Conservation (phyloP, 2,888 invertebrate species). For the Sipha maydis region DNA sequence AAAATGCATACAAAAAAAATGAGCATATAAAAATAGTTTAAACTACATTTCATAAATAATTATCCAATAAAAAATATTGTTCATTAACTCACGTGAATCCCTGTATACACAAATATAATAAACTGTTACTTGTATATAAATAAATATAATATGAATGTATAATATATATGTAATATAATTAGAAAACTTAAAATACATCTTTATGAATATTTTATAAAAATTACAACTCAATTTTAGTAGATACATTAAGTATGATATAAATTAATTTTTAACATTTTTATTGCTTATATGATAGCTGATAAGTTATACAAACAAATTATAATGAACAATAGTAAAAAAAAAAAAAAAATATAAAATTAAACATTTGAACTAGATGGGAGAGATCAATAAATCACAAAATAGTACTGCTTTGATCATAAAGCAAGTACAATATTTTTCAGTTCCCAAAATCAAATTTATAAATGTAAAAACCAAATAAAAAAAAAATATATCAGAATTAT, state of each 20-base stretch:
- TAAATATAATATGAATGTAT: neutral
- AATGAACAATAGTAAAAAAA: conserved; percentile 30
- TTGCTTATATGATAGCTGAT: neutral
- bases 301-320: neutral
- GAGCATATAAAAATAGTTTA: conserved; percentile 27
- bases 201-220: neutral
- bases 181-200: neutral
- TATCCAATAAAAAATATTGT: neutral
- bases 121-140: neutral
- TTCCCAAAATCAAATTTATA: conserved; percentile 50
- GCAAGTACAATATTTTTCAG: conserved; percentile 36
- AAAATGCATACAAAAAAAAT: neutral
- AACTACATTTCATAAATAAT: neutral
- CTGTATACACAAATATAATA: neutral
- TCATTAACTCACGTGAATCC: conserved; percentile 6
- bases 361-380: conserved; percentile 58
- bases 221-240: neutral
- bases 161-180: neutral
- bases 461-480: neutral
- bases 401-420: conserved; percentile 32
- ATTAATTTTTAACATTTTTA: neutral
- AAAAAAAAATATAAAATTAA: conserved; percentile 1
- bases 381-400: conserved; percentile 54
- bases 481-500: conserved; percentile 19
- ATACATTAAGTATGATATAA: conserved; percentile 1